Conservation (phyloP, 2,113 vertebrate species). For the Suricata suricatta region DNA sequence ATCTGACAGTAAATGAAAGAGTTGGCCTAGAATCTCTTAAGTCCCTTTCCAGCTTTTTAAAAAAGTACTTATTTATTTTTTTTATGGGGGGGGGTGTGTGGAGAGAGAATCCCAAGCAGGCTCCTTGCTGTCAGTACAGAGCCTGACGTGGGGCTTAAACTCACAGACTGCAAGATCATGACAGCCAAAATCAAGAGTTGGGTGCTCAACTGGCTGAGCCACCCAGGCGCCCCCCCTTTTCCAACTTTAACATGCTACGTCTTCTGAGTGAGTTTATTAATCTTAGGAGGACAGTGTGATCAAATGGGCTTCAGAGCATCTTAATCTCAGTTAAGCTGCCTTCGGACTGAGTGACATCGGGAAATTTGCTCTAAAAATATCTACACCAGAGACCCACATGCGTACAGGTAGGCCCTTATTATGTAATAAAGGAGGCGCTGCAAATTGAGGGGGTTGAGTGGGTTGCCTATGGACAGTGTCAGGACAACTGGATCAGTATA, state of each 20-base stretch:
- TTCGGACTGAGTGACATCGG: neutral
- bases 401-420: neutral
- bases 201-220: too few relatives aligned
- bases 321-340: constrained; percentile 43
- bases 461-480: neutral
- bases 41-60: neutral
- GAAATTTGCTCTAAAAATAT: constrained; percentile 25
- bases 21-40: neutral
- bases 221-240: neutral
- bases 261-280: constrained; percentile 27
- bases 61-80: too few relatives aligned
- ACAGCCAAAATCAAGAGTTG: too few relatives aligned
- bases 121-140: too few relatives aligned
- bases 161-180: too few relatives aligned
- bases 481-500: neutral
- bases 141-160: too few relatives aligned
- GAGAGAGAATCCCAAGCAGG: too few relatives aligned
- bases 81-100: too few relatives aligned
- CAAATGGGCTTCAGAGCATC: neutral
- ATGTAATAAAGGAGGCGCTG: neutral
- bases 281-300: neutral
- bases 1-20: neutral
- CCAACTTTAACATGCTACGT: neutral
- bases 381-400: neutral
- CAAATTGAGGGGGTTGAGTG: neutral